Evolutionary conservation across 1,140 invertebrate genomes (phyloP), one percentile per base, ranked within the genome.

Genomic region (Drosophila ohnishii): DNA sequence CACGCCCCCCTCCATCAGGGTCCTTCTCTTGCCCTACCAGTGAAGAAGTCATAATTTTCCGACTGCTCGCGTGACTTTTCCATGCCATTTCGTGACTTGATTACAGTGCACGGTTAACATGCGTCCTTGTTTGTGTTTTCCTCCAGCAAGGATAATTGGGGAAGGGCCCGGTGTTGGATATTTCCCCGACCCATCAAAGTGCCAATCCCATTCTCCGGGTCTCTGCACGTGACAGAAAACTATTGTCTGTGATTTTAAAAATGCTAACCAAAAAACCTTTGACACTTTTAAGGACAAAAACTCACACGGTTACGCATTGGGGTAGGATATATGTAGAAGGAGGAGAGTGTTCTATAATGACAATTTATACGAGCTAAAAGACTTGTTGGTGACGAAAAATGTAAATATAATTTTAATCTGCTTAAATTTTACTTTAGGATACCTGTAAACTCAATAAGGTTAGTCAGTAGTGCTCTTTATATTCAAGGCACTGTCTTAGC

Each of bases 61-160:
- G 79, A 66, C 76, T 73, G 75, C 76, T 80, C 72, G 83, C 84
- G 83, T 86, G 83, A 86, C 83, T 86, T 83, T 82, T 66, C 51
- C 71, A 65, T 72, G 48, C 58, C 63, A 83, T 86, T 86, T 82
- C 82, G 84, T 86, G 84, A 83, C 84, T 86, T 66, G 79, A 86
- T 83, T 86, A 88, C 53, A 47, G 59, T 71, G 60, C 63, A 69
- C 62, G 67, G 67, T 59, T 64, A 80, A 78, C 69, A 82, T 79
- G 65, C 62, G 60, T 77, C 60, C 59, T 78, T 63, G 60, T 82
- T 60, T 40, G 78, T 58, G 35, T 70, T 71, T 57, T 59, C 53
- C 35, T 35, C 39, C 44, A 10, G 22, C 10, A 5, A 39, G 58
- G 48, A 75, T 65, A 75, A 65, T 65, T 75, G 50, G 51, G 19